Evolutionary conservation across 2,888 invertebrate species (phyloP).

Genomic region (Eristalis arbustorum): DNA sequence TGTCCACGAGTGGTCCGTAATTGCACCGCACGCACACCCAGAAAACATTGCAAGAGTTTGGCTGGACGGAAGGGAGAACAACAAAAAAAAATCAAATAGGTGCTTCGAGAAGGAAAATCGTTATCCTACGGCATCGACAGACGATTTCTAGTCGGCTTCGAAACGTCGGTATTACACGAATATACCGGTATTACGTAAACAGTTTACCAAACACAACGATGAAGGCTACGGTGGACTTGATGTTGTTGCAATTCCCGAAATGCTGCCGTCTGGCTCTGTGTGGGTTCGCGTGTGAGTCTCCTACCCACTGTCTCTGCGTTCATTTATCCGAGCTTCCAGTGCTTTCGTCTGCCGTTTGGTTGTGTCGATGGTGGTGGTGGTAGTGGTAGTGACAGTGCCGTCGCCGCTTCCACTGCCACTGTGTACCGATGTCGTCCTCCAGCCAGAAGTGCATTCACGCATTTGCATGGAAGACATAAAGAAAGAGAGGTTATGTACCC

Average conservation of each 20-base stretch:
- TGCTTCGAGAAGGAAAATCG: conserved; percentile 10
- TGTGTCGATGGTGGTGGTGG: not conserved
- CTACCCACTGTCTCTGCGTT: not conserved
- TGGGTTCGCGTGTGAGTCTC: not conserved
- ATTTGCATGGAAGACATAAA: conserved; percentile 43
- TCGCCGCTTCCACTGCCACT: not conserved
- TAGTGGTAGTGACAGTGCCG: not conserved
- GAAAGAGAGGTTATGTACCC: not conserved
- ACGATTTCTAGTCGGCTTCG: conserved; percentile 2
- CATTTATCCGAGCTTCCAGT: conserved; percentile 25
- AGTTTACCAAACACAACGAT: conserved; percentile 15
- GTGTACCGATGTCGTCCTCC: conserved; percentile 7
- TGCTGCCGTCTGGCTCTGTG: not conserved
- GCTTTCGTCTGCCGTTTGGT: conserved; percentile 7
- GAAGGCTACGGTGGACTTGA: not conserved
- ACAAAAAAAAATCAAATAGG: not conserved
- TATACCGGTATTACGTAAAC: conserved; percentile 56
- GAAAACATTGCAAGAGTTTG: not conserved
- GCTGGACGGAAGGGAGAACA: not conserved
- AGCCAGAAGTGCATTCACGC: conserved; percentile 60
- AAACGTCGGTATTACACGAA: conserved; percentile 40
- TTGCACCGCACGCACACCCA: not conserved
- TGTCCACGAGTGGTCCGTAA: not conserved
- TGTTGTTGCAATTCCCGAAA: conserved; percentile 9
- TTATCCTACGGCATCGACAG: conserved; percentile 8